Percentiles rank a stretch among this genome's conserved stretches.
Evolutionary conservation across 2,888 invertebrate species (phyloP).

Genomic region (Bellardia pandia): DNA sequence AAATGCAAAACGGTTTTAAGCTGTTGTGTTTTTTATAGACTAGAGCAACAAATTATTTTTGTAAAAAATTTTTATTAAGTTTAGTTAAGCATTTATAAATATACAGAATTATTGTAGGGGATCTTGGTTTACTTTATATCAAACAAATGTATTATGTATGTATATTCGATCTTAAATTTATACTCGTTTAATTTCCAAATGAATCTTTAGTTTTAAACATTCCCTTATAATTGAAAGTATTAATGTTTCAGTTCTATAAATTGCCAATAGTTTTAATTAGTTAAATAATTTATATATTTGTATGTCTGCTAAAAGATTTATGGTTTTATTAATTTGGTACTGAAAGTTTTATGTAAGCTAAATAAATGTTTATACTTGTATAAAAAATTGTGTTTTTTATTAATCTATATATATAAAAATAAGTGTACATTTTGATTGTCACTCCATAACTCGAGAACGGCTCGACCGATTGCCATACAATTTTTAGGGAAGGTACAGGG

Average conservation of each 20-base stretch:
- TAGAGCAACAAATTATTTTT: neutral
- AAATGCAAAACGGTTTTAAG: neutral
- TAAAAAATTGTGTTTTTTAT: neutral
- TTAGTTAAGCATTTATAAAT: conserved; percentile 3
- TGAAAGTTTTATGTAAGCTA: neutral
- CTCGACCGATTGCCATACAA: too few species aligned
- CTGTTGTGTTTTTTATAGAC: conserved; percentile 1
- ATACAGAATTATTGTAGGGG: neutral
- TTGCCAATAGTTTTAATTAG: conserved; percentile 48
- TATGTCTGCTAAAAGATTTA: conserved; percentile 7
- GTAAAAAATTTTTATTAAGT: neutral
- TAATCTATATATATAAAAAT: too few species aligned
- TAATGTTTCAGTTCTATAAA: conserved; percentile 25
- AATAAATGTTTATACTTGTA: neutral
- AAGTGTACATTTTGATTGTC: too few species aligned
- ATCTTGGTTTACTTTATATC: conserved; percentile 25
- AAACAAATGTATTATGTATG: neutral
- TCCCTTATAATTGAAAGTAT: conserved; percentile 56
- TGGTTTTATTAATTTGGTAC: conserved; percentile 13
- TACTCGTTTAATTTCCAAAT: neutral
- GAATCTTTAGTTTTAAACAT: conserved; percentile 17
- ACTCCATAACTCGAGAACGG: too few species aligned
- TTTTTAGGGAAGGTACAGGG: too few species aligned
- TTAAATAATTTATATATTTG: conserved; percentile 26
- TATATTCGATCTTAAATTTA: neutral